Evolutionary conservation across 2,888 invertebrate species (phyloP), one percentile per base, ranked within the genome.

Genomic region (Watsonalla cultraria): DNA sequence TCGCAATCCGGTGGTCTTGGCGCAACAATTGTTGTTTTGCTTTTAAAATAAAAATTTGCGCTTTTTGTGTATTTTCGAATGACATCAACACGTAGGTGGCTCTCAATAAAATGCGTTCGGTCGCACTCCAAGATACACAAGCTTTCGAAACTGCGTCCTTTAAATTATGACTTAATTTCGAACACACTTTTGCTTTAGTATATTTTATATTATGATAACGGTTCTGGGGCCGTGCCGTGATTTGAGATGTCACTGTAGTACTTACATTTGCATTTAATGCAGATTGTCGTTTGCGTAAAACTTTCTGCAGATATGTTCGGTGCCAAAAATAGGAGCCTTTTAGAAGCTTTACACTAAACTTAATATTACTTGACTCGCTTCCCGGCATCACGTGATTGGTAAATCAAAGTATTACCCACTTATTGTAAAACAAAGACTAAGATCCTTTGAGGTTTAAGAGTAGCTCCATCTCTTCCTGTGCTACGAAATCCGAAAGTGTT

Each of bases 81-180:
- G 85, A 89, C 84, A 82, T 84, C 86, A 84, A 70, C 70, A 76
- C 74, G 89, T 90, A 86, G 90, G 89, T 82, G 87, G 82, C 61
- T 69, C 56, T 62, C 75, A 80, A 82, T 85, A 84, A 85, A 84
- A 80, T 69, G 68, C 64, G 65, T 74, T 70, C 66, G 76, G 68
- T 70, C 69, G 70, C 74, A 68, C 73, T 74, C 68, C 64, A 68
- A 70, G 74, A 76, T 80, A 78, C 78, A 72, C 75, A 76, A 78
- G 74, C 77, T 85, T 86, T 82, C 82, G 80, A 82, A 86, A 84
- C 76, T 74, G 67, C 71, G 80, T 74, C 79, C 77, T 72, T 80
- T 84, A 87, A 88, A 76, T 85, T 86, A 88, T 89, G 84, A 84
- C 88, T 90, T 87, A 88, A 90, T 89, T 87, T 76, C 69, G 78